These are phyloP conservation scores for Zaprionus camerounensis DNA, from an alignment of 1,140 invertebrate species.

Conservation along the genomic window DNA sequence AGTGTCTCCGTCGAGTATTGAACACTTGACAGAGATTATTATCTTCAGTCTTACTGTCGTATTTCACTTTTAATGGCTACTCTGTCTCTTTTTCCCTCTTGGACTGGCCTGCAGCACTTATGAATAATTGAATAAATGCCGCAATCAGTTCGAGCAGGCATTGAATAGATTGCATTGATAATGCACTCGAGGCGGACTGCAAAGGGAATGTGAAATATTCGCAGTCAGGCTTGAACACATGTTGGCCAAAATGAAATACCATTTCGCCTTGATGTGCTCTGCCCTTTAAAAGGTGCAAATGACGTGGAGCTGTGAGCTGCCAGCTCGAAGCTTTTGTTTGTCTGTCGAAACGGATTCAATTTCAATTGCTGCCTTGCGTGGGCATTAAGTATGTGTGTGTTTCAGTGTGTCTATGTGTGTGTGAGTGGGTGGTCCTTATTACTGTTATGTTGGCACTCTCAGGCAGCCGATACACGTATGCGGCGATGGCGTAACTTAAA, in stretches of 20 bases:
- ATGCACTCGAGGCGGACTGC: not conserved
- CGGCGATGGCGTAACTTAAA: conserved; percentile 57
- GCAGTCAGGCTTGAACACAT: not conserved
- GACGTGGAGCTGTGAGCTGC: not conserved
- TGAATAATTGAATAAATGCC: conserved; percentile 11
- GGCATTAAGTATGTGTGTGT: not conserved
- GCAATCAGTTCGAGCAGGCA: conserved; percentile 8
- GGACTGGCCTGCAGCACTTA: not conserved
- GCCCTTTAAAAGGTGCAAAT: conserved; percentile 14
- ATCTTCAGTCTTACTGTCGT: not conserved
- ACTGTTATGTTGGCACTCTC: conserved; percentile 41
- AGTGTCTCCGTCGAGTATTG: not conserved
- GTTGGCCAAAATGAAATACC: not conserved
- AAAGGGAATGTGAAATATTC: not conserved
- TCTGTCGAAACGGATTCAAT: conserved; percentile 48
- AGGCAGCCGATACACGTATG: conserved; percentile 35
- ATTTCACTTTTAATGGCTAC: conserved; percentile 2
- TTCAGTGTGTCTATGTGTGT: not conserved
- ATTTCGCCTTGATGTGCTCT: not conserved
- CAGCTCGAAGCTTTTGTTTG: not conserved
- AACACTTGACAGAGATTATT: not conserved
- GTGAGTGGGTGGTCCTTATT: not conserved
- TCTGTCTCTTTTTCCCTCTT: not conserved
- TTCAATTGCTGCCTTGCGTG: conserved; percentile 52
- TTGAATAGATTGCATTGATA: conserved; percentile 8